These are phyloP conservation scores for Phaethornis superciliosus DNA, from an alignment of 2,113 vertebrate species.

Conservation along the genomic window DNA sequence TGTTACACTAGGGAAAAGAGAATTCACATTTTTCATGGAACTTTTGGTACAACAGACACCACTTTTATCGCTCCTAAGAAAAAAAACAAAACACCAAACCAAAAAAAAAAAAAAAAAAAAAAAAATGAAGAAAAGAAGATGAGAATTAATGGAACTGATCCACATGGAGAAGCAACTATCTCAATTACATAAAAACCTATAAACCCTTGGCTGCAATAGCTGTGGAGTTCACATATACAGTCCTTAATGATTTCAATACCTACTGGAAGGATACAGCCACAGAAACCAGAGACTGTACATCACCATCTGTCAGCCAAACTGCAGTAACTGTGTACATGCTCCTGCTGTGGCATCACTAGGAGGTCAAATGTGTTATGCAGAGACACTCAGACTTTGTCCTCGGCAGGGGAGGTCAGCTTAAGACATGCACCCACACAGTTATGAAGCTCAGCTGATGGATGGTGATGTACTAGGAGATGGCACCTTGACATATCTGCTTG, in stretches of 20 bases:
- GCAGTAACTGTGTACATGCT: not conserved
- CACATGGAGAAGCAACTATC: not conserved
- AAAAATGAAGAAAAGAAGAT: no score
- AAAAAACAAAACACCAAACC: not conserved
- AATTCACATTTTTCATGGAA: slow-evolving; percentile 11
- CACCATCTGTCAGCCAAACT: not conserved
- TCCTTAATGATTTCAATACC: not conserved
- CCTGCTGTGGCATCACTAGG: not conserved
- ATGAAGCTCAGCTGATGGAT: not conserved
- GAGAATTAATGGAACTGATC: not conserved
- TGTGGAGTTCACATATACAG: not conserved
- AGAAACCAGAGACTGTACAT: not conserved
- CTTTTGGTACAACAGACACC: not conserved
- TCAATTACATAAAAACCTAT: not conserved
- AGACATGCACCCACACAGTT: not conserved
- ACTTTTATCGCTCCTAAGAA: not conserved
- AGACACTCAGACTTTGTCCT: not conserved
- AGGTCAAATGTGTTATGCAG: not conserved
- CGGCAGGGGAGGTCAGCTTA: not conserved
- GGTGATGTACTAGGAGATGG: not conserved
- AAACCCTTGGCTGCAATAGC: not conserved
- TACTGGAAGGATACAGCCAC: not conserved
- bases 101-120: not conserved
- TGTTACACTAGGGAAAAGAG: slow-evolving; percentile 29
- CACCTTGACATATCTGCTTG: not conserved